Percentiles rank a stretch among this genome's conserved stretches.
phyloP scores from a whole-genome alignment of 2,797 vertebrate species.

The Urocyon cinereoargenteus region DNA sequence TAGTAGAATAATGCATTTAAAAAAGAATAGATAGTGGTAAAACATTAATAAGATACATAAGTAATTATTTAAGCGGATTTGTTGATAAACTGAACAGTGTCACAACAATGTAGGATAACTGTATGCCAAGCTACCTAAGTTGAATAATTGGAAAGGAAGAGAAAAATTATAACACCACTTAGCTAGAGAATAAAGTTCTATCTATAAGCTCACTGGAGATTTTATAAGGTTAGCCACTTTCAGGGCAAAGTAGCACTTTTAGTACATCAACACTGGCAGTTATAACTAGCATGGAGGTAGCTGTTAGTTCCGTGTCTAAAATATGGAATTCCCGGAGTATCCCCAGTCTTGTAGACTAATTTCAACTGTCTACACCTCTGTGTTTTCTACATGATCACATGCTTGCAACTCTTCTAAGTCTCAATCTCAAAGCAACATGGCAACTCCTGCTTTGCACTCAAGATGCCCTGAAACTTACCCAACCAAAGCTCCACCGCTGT shows the following conservation, averaged over 20 bases:
- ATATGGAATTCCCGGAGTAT: neutral
- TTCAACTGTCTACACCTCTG: neutral
- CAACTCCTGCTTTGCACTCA: neutral
- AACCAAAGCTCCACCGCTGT: neutral
- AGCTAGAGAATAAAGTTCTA: conserved; percentile 50
- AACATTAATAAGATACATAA: conserved; percentile 50
- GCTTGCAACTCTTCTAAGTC: neutral
- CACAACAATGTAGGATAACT: conserved; percentile 39
- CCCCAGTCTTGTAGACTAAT: neutral
- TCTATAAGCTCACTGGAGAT: neutral
- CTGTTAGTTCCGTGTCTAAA: neutral
- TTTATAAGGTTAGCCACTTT: conserved; percentile 65
- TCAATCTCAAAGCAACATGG: neutral
- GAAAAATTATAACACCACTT: conserved; percentile 36
- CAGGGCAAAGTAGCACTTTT: conserved; percentile 12
- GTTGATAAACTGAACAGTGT: conserved; percentile 34
- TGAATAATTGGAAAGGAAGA: conserved; percentile 21
- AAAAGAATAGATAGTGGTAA: conserved; percentile 14
- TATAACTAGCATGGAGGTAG: neutral
- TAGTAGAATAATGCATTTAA: conserved; percentile 44
- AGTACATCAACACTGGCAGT: neutral
- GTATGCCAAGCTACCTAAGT: conserved; percentile 16
- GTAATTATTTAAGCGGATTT: conserved; percentile 26
- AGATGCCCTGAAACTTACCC: neutral
- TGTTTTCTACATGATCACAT: neutral